Percentiles rank a stretch among this genome's conserved stretches.
phyloP scores from a whole-genome alignment of 1,140 invertebrate genomes.

The Saccostrea glomerata region DNA sequence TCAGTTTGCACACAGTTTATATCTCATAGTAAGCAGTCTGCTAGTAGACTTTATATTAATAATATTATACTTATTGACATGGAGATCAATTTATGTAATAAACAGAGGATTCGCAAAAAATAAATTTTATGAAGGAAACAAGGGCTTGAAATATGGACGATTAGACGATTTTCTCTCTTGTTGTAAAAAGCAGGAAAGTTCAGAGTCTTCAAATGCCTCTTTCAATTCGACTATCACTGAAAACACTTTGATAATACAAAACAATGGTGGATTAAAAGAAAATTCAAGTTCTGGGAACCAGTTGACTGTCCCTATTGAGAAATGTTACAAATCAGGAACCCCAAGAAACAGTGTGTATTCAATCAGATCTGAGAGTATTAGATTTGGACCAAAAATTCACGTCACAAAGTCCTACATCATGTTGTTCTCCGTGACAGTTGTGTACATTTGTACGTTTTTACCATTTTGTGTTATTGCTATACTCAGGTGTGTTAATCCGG shows the following conservation, averaged over 20 bases:
- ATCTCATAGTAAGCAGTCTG: constrained; percentile 27
- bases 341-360: not conserved
- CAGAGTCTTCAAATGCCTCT: not conserved
- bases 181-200: not conserved
- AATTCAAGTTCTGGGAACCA: not conserved
- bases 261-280: not conserved
- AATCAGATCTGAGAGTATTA: not conserved
- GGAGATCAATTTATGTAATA: constrained; percentile 10
- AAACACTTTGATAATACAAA: not conserved
- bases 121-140: no score
- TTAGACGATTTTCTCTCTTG: not conserved
- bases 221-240: not conserved
- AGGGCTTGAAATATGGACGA: no score
- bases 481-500: not conserved
- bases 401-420: constrained; percentile 65
- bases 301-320: not conserved
- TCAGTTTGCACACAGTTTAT: constrained; percentile 23
- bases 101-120: not conserved
- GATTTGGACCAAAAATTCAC: not conserved
- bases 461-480: constrained; percentile 65
- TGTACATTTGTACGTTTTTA: constrained; percentile 68
- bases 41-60: constrained; percentile 39
- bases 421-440: constrained; percentile 66
- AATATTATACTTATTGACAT: constrained; percentile 34
- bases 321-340: not conserved